Base-by-base conservation (phyloP, 2,888 invertebrate genomes). In the Caenorhabditis virilis region DNA sequence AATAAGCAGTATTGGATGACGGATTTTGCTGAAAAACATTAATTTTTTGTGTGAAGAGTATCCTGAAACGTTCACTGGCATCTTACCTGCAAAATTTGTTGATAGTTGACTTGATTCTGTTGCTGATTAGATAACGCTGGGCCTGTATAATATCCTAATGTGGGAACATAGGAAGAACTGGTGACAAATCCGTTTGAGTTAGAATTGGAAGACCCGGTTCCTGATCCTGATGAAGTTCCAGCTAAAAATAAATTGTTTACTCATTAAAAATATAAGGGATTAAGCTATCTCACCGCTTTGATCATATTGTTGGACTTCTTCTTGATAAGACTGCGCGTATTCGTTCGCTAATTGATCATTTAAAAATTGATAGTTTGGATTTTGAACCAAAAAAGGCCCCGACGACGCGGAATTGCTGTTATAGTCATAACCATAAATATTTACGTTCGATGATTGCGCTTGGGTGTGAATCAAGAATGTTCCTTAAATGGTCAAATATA, bases 361-460 rank as follows among this genome's bases (percentile, higher is more conserved):
- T 60, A 72, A 54, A 47, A 65, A 72, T 27, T 63, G 64, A 48
- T 72, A 72, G 38, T 72, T 72, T 3, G 72, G 72, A 27, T 72
- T 72, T 54, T 68, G 59, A 3, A 72, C 72, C 35, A 69, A 27
- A 16, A 52, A 58, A 11, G 25, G 39, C 11, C 65, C 65, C 30
- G 56, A 62, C n/a, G 53, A 38, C 9, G 45, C 50, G 15, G 62
- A 49, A 35, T 55, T 57, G 18, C 57, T 66, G 27, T 62, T 56
- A 46, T 70, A 70, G 47, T 67, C 47, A 45, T 69, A 69, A 2
- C 72, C 72, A 51, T 74, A 74, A 46, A 74, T 74, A 63, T 74
- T 71, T n/a, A n/a, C n/a, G n/a, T n/a, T n/a, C n/a, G n/a, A n/a
- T n/a, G n/a, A n/a, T n/a, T n/a, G n/a, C n/a, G n/a, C n/a, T n/a